Conservation (phyloP, 2,113 vertebrate genomes). For the Ageneiosus marmoratus region DNA sequence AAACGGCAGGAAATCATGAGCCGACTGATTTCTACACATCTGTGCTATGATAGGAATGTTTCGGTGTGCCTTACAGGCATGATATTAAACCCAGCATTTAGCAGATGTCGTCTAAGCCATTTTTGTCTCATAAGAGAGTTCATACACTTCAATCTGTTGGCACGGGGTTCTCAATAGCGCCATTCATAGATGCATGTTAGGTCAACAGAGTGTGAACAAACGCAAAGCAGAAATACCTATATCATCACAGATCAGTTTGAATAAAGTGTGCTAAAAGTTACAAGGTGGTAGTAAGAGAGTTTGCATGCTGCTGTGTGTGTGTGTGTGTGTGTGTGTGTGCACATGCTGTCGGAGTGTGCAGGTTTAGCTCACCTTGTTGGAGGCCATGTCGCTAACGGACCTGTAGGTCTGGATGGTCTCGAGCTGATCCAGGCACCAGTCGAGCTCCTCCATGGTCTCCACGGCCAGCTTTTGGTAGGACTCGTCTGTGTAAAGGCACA, state of each 20-base stretch:
- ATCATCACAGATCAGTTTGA: background rate
- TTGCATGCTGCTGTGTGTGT: background rate
- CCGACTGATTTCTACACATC: background rate
- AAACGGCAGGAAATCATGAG: background rate
- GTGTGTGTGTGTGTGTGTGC: background rate
- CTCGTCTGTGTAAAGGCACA: slow-evolving; percentile 93
- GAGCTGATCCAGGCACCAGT: slow-evolving; percentile 98
- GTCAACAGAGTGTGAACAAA: background rate
- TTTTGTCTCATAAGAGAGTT: background rate
- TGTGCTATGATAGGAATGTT: background rate
- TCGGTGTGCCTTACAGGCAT: slow-evolving; percentile 6
- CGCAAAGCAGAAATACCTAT: background rate
- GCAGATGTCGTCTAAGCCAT: background rate
- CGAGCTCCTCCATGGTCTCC: slow-evolving; percentile 97
- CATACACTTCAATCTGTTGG: background rate
- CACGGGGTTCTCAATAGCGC: slow-evolving; percentile 35
- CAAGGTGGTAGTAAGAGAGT: background rate
- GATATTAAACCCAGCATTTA: background rate
- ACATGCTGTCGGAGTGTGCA: background rate
- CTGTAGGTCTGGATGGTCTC: slow-evolving; percentile 98
- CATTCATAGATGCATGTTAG: slow-evolving; percentile 17
- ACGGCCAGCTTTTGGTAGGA: slow-evolving; percentile 98
- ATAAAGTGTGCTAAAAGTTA: background rate
- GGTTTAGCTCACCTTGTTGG: slow-evolving; percentile 87
- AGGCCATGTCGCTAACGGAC: slow-evolving; percentile 98